Conservation (phyloP, 2,113 vertebrate species). For the Campylomormyrus tamandua region DNA sequence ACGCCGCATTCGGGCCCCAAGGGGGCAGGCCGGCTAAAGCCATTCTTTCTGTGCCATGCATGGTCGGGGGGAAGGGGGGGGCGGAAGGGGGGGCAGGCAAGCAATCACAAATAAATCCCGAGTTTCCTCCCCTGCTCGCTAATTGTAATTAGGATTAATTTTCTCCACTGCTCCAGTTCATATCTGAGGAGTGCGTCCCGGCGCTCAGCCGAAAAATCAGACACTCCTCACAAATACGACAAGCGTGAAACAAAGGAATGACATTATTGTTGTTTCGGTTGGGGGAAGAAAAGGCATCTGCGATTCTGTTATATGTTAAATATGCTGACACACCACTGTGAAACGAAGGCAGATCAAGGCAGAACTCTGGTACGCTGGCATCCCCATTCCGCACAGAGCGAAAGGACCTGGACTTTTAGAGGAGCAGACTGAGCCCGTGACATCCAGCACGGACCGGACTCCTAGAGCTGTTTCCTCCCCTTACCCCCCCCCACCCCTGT, state of each 20-base stretch:
- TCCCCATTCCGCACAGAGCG: not conserved
- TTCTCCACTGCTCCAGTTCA: not conserved
- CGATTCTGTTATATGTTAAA: not conserved
- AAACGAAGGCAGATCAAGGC: not conserved
- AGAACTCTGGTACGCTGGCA: not conserved
- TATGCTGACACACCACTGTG: not conserved
- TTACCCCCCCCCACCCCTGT: not conserved
- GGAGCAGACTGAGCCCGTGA: not conserved
- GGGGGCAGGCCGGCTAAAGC: not conserved
- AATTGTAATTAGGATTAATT: conserved; percentile 3
- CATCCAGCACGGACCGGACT: too few relatives aligned
- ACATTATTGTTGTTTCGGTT: not conserved
- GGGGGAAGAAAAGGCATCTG: not conserved
- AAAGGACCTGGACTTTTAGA: not conserved
- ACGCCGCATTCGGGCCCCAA: not conserved
- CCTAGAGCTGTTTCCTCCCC: not conserved
- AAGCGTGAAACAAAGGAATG: not conserved
- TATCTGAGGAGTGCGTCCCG: not conserved
- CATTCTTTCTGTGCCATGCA: not conserved
- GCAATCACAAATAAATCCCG: conserved; percentile 4
- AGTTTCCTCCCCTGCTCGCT: not conserved
- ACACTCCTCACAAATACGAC: not conserved
- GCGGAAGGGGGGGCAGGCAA: not conserved
- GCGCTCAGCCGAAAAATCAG: not conserved
- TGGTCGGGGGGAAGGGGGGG: not conserved